A percentile compares a stretch with the other conserved stretches of the same genome.
phyloP scores from a whole-genome alignment of 2,888 invertebrate species.

The Limnephilus auricula region DNA sequence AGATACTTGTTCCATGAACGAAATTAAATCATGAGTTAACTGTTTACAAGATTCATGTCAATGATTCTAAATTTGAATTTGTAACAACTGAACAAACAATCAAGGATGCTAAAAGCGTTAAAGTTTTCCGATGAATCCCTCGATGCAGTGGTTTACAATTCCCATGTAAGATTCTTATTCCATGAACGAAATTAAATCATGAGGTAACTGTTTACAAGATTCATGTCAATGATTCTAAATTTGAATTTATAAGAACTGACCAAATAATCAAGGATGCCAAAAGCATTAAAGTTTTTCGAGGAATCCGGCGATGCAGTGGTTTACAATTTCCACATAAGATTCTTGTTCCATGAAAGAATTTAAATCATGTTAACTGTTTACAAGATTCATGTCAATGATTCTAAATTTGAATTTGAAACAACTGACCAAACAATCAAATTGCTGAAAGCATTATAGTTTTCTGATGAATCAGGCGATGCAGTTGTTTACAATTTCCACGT shows the following conservation, averaged over 20 bases:
- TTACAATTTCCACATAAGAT: neutral
- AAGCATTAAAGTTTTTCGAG: neutral
- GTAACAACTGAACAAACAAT: too few species aligned
- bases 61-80: neutral
- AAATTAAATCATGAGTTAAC: neutral
- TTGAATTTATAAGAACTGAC: too few species aligned
- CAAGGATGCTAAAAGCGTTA: too few species aligned
- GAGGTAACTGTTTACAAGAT: too few species aligned
- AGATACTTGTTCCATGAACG: neutral
- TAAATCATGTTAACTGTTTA: neutral
- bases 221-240: slow-evolving; percentile 3
- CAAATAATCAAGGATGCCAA: too few species aligned
- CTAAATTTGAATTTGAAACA: neutral
- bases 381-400: neutral
- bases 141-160: neutral
- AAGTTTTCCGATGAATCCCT: neutral
- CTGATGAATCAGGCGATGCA: neutral
- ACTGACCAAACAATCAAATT: neutral
- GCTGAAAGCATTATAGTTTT: neutral
- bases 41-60: neutral
- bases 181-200: too few species aligned
- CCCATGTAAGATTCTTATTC: neutral
- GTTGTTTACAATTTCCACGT: neutral
- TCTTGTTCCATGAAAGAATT: neutral
- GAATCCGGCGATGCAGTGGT: neutral